Conservation (phyloP, 2,113 vertebrate species). For the Notechis scutatus region DNA sequence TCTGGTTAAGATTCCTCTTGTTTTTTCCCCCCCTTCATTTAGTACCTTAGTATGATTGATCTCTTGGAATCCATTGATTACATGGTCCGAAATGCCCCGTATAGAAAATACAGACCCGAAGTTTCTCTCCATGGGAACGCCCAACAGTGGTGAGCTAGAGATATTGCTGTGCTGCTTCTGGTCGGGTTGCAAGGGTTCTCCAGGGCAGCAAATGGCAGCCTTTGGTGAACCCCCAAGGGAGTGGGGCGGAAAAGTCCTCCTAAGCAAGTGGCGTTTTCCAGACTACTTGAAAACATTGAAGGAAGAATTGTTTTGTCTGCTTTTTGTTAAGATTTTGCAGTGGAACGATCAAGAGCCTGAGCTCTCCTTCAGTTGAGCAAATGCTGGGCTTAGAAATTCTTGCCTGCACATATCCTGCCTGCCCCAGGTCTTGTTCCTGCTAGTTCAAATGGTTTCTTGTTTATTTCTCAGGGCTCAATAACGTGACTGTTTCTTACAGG, state of each 20-base stretch:
- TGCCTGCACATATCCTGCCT: not conserved
- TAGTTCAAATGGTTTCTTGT: not conserved
- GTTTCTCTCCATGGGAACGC: conserved; percentile 70
- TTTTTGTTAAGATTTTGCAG: not conserved
- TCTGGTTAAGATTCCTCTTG: not conserved
- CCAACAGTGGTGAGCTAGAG: conserved; percentile 79
- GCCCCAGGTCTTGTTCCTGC: not conserved
- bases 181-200: not conserved
- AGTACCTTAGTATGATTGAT: conserved; percentile 94
- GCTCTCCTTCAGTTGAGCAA: not conserved
- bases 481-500: conserved; percentile 69
- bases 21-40: conserved; percentile 41
- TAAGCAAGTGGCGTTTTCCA: not conserved
- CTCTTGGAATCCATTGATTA: conserved; percentile 89
- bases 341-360: not conserved
- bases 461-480: not conserved
- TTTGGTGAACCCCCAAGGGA: not conserved
- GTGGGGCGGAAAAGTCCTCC: not conserved
- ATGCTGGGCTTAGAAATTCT: not conserved
- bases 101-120: conserved; percentile 86
- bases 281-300: not conserved
- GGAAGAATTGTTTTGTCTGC: not conserved
- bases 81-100: conserved; percentile 90
- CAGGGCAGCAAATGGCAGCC: not conserved
- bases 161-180: not conserved